Conservation (phyloP, 2,113 vertebrate species). For the Dipodomys merriami region DNA sequence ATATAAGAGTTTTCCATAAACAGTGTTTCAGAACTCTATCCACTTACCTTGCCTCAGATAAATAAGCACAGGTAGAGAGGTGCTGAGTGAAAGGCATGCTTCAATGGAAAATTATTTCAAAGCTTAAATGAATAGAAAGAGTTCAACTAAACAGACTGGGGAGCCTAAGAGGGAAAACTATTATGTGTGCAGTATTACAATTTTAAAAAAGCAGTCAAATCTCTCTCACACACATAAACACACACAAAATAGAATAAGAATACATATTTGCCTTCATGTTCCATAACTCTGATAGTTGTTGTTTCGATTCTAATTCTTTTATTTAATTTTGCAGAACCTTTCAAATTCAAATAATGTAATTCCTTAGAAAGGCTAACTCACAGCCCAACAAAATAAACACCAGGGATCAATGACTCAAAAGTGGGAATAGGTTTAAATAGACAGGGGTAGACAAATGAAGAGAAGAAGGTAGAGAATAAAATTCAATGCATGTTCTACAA, state of each 20-base stretch:
- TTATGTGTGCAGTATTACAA: constrained; percentile 74
- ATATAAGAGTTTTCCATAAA: constrained; percentile 75
- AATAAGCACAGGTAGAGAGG: constrained; percentile 78
- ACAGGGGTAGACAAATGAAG: no score
- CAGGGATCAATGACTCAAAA: no score
- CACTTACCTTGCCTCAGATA: constrained; percentile 76
- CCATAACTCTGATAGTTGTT: constrained; percentile 59
- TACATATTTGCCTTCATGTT: constrained; percentile 51
- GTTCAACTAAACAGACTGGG: constrained; percentile 58
- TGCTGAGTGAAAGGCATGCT: constrained; percentile 82
- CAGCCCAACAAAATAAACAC: no score
- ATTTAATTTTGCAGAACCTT: no score
- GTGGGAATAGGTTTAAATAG: no score
- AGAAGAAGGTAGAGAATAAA: no score
- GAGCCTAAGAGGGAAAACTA: constrained; percentile 45
- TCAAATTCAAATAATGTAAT: no score
- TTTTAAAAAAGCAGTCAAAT: constrained; percentile 72
- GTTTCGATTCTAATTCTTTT: constrained; percentile 57
- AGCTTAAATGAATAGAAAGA: constrained; percentile 73
- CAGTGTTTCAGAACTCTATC: constrained; percentile 76
- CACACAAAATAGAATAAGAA: neutral
- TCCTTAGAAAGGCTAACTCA: no score
- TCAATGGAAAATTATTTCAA: constrained; percentile 84
- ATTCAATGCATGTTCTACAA: no score
- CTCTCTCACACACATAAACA: neutral